Base-by-base conservation (phyloP, 2,797 vertebrate species). In the Champsocephalus gunnari region DNA sequence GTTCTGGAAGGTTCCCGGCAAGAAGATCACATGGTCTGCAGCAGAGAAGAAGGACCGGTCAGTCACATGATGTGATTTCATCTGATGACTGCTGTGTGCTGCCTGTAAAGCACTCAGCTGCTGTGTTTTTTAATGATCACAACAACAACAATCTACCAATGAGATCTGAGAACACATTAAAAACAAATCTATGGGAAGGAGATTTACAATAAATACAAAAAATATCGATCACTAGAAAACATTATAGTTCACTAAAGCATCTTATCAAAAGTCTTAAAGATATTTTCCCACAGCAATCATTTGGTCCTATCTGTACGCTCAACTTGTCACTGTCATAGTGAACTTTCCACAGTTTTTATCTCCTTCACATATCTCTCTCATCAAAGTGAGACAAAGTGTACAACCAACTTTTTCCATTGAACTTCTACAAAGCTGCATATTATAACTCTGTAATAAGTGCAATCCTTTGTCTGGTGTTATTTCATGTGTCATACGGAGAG, bases 1-100 rank as follows among this genome's bases (percentile, higher is more conserved):
- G 6, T 97, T 96, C 88, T 93, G 96, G 86, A 97, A 98, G 12
- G 90, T 92, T 71, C 97, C 97, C 47, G 97, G 84, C 48, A 96
- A 94, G 80, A 99, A 96, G 69, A 96, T 90, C 73, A 97, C 95
- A 51, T 92, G 92, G 88, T 95, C 97, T 98, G 84, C 24, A 49
- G 48, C 9, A 55, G 34, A 73, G n/a, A 12, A 17, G 2, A 24
- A 13, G 45, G 10, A 10, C 21, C 5, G 3, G 13, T 21, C 71
- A 47, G 67, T 63, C 32, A 13, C 34, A 24, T 68, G 19, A 1
- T 21, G 51, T 34, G 4, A 43, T 5, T 13, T 24, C 2, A 10
- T 44, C 2, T 13, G 54, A 59, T 5, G 49, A 47, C 44, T 34
- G 13, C 14, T 44, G 19, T 12, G 45, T 66, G 50, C 50, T 32